Percentiles rank a stretch among this genome's conserved stretches.
Evolutionary conservation across 1,140 invertebrate species (phyloP).

Genomic region (Drosophila yakuba): DNA sequence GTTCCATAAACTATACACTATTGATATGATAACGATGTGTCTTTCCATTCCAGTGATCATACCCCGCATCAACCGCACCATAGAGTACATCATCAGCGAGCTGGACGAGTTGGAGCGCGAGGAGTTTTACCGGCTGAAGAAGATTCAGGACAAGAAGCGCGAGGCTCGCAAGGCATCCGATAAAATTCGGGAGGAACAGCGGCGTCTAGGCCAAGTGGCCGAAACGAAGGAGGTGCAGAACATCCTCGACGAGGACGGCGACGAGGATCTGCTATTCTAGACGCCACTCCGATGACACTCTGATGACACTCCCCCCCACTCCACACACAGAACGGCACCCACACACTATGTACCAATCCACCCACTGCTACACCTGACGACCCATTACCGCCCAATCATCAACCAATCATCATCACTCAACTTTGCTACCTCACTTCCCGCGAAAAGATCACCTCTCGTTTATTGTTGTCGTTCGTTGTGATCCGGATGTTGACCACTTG

Average conservation of each 20-base stretch:
- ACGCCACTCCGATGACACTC: conserved; percentile 2
- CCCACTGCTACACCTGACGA: background rate
- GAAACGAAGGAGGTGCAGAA: conserved; percentile 86
- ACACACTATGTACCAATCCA: background rate
- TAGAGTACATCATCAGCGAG: conserved; percentile 99
- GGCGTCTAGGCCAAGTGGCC: conserved; percentile 85
- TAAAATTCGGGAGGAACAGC: conserved; percentile 85
- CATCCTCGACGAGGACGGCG: conserved; percentile 94
- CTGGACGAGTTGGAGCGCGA: conserved; percentile 99
- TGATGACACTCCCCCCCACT: too few relatives aligned
- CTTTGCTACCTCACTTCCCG: conserved; percentile 45
- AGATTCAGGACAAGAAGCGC: conserved; percentile 87
- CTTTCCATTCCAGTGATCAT: conserved; percentile 95
- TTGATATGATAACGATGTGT: conserved; percentile 18
- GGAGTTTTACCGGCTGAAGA: conserved; percentile 99
- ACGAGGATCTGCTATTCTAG: conserved; percentile 97
- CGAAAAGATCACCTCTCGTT: conserved; percentile 3
- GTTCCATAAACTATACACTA: conserved; percentile 14
- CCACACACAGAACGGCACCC: background rate
- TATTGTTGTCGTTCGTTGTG: conserved; percentile 37
- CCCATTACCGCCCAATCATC: background rate
- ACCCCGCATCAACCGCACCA: conserved; percentile 97
- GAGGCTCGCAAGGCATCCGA: conserved; percentile 88
- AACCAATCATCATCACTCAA: conserved; percentile 8
- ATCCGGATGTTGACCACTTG: conserved; percentile 22